phyloP scores from a whole-genome alignment of 2,888 invertebrate genomes.

The Andrena praecox region DNA sequence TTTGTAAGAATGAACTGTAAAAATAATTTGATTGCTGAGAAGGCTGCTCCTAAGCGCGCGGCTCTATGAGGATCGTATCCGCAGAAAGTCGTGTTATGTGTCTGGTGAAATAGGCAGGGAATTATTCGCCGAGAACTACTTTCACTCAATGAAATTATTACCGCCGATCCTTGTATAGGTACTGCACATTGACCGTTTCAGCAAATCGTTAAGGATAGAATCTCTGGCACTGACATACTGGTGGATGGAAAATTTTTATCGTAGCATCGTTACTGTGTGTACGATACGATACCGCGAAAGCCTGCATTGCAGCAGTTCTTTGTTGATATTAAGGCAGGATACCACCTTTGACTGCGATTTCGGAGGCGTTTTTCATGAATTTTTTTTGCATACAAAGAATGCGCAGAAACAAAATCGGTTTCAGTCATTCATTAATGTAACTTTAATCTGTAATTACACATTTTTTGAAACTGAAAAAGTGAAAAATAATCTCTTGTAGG shows the following conservation, averaged over 20 bases:
- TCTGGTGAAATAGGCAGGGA: neutral
- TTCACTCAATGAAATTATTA: constrained; percentile 25
- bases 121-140: neutral
- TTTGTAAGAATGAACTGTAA: neutral
- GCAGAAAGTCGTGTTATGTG: neutral
- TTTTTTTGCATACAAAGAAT: too few species aligned
- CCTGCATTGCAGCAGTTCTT: too few species aligned
- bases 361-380: too few species aligned
- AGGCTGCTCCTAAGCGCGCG: neutral
- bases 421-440: too few species aligned
- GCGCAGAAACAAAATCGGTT: too few species aligned
- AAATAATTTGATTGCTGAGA: neutral
- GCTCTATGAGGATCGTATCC: neutral
- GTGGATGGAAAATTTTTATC: neutral
- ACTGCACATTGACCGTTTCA: neutral
- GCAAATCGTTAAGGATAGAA: neutral
- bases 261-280: neutral
- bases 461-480: too few species aligned
- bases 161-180: constrained; percentile 2
- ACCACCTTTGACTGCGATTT: too few species aligned
- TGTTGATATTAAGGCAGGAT: too few species aligned
- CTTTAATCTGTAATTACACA: too few species aligned
- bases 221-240: neutral
- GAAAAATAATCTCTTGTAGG: too few species aligned
- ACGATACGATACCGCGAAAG: neutral